These are phyloP conservation scores for Pogonophryne albipinna DNA, from an alignment of 2,797 vertebrate genomes.

Conservation along the genomic window DNA sequence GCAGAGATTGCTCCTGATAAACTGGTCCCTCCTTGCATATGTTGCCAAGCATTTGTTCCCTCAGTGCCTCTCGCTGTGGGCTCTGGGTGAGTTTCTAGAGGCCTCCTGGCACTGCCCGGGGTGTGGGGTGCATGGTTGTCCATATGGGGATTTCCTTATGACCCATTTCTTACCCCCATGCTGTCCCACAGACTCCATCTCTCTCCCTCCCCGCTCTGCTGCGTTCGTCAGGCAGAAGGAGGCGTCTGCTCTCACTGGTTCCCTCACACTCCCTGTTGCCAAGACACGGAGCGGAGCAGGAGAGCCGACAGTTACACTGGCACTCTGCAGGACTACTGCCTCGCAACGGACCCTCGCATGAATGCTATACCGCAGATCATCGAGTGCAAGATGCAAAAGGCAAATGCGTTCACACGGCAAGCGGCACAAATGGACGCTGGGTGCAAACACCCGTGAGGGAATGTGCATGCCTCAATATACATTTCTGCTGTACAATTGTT, in stretches of 20 bases:
- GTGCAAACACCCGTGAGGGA: slow-evolving; percentile 21
- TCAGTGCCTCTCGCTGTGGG: slow-evolving; percentile 27
- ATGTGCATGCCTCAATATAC: slow-evolving; percentile 16
- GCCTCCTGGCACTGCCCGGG: slow-evolving; percentile 44
- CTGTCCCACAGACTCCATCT: slow-evolving; percentile 55
- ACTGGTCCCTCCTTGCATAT: background rate
- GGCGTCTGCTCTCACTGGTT: slow-evolving; percentile 66
- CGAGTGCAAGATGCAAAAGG: slow-evolving; percentile 5
- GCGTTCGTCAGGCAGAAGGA: slow-evolving; percentile 63
- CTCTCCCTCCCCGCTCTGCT: slow-evolving; percentile 52
- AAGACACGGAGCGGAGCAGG: slow-evolving; percentile 64
- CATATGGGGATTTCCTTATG: slow-evolving; percentile 80
- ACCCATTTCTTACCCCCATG: slow-evolving; percentile 72
- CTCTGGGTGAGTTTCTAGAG: slow-evolving; percentile 45
- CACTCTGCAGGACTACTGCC: slow-evolving; percentile 56
- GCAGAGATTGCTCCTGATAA: slow-evolving; percentile 6
- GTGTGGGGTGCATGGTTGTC: slow-evolving; percentile 39
- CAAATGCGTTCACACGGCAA: slow-evolving; percentile 9
- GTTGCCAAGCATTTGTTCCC: slow-evolving; percentile 10
- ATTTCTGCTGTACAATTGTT: slow-evolving; percentile 19
- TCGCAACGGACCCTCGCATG: slow-evolving; percentile 31
- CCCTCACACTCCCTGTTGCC: slow-evolving; percentile 73
- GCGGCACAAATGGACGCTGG: slow-evolving; percentile 15
- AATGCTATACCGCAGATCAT: slow-evolving; percentile 24
- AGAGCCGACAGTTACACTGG: slow-evolving; percentile 57